phyloP scores from a whole-genome alignment of 2,113 vertebrate genomes.

The Ochotona curzoniae region DNA sequence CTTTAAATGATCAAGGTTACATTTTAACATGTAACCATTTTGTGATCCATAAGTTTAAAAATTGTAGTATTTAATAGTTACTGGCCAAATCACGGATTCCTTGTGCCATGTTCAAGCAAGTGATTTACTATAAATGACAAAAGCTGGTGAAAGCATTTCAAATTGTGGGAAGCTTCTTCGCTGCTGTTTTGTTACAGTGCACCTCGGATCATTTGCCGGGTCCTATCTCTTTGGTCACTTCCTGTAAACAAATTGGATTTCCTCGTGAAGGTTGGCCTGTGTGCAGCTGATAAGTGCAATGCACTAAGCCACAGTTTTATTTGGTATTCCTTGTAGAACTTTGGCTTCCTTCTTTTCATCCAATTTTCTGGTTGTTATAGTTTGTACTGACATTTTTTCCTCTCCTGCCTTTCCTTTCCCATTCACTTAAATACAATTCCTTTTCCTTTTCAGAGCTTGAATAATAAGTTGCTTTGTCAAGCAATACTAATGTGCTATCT shows the following conservation, averaged over 20 bases:
- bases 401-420: not conserved
- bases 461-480: conserved; percentile 50
- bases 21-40: not conserved
- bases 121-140: conserved; percentile 30
- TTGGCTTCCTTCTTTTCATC: conserved; percentile 67
- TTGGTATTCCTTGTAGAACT: conserved; percentile 53
- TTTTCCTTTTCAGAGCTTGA: conserved; percentile 37
- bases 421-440: conserved; percentile 52
- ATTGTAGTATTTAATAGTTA: not conserved
- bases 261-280: conserved; percentile 44
- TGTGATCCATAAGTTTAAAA: not conserved
- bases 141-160: conserved; percentile 22
- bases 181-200: not conserved
- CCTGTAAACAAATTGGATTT: conserved; percentile 73
- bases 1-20: not conserved
- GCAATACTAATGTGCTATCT: conserved; percentile 50
- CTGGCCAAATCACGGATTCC: not conserved
- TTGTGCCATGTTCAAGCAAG: conserved; percentile 17
- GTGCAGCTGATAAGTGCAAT: conserved; percentile 59
- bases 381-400: conserved; percentile 36
- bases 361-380: conserved; percentile 50
- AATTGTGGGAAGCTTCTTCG: not conserved
- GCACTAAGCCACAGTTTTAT: not conserved
- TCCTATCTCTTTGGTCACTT: conserved; percentile 64
- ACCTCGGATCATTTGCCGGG: not conserved